These are phyloP conservation scores for Poecilia gillii DNA, from an alignment of 2,797 vertebrate species.

Conservation along the genomic window DNA sequence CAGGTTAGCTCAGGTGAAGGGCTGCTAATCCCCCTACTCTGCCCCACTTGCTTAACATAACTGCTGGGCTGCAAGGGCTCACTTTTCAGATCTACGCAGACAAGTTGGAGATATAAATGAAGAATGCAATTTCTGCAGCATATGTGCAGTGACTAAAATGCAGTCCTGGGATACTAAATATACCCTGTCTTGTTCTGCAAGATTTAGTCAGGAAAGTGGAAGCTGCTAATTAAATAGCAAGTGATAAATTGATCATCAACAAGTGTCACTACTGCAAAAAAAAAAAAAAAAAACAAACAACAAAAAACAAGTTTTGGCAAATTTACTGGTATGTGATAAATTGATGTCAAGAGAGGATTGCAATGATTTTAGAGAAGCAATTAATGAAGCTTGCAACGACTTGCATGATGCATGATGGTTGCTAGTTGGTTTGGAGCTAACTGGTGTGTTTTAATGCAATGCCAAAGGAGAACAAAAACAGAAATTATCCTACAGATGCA, in stretches of 20 bases:
- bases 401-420: not conserved
- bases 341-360: not conserved
- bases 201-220: not conserved
- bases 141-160: not conserved
- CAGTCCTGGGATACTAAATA: not conserved
- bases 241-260: not conserved
- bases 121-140: not conserved
- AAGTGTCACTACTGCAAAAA: not conserved
- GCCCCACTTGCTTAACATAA: constrained; percentile 35
- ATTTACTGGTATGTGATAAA: not conserved
- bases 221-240: not conserved
- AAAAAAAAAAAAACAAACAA: not conserved
- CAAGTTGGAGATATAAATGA: not conserved
- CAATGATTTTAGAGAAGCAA: not conserved
- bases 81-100: not conserved
- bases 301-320: too few relatives aligned
- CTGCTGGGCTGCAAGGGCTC: constrained; percentile 8
- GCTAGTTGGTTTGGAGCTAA: not conserved
- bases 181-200: not conserved
- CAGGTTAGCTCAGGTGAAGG: constrained; percentile 37
- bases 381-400: not conserved
- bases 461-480: not conserved
- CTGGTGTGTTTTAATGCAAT: not conserved
- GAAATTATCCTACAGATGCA: not conserved
- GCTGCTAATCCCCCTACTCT: constrained; percentile 48